Percentiles rank a stretch among this genome's conserved stretches.
phyloP scores from a whole-genome alignment of 2,113 vertebrate genomes.

The Gymnobelideus leadbeateri region DNA sequence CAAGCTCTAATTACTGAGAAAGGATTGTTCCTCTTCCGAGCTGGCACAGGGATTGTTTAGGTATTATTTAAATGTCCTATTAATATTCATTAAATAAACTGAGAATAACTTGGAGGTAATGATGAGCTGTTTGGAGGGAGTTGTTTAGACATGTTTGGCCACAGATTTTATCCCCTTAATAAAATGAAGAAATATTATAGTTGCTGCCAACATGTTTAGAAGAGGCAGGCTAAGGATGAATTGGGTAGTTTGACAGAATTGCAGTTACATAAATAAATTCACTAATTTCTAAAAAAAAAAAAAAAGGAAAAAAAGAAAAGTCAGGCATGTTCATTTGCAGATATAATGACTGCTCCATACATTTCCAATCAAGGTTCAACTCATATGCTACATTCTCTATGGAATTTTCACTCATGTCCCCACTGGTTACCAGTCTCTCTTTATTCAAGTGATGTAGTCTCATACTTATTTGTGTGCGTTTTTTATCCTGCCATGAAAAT shows the following conservation, averaged over 20 bases:
- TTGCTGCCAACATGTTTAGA: neutral
- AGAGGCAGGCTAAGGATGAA: neutral
- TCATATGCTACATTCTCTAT: no score
- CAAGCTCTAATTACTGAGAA: conserved; percentile 76
- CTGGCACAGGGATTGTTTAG: conserved; percentile 10
- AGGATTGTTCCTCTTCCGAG: conserved; percentile 52
- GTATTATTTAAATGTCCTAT: conserved; percentile 66
- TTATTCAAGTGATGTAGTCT: neutral
- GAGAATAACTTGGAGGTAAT: conserved; percentile 45
- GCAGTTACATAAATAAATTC: neutral
- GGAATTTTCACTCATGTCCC: neutral
- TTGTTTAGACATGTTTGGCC: conserved; percentile 30
- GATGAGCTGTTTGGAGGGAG: neutral
- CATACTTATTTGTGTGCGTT: neutral
- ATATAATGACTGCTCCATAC: neutral
- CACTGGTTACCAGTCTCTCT: neutral
- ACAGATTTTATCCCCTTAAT: conserved; percentile 38
- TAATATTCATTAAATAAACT: conserved; percentile 63
- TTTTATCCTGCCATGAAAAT: neutral
- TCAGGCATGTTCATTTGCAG: neutral
- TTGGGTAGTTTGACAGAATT: neutral
- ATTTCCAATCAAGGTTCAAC: no score
- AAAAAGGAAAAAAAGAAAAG: neutral
- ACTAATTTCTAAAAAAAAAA: neutral
- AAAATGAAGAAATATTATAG: neutral